Base-by-base conservation (phyloP, 2,888 invertebrate genomes). In the Torymus texanus region DNA sequence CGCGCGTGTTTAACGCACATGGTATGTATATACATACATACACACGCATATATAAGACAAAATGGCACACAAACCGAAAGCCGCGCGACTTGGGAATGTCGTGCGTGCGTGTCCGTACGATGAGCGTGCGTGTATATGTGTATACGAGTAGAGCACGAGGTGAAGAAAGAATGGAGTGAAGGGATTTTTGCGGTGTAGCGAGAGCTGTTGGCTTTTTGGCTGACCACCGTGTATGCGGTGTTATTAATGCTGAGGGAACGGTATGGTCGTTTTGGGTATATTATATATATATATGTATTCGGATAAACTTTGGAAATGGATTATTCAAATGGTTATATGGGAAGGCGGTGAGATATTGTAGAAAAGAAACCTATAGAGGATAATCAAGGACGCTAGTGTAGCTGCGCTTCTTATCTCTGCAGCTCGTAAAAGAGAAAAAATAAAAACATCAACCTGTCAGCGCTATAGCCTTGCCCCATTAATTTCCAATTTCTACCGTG, bases 51-150 rank as follows among this genome's bases (percentile, higher is more conserved):
- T 29, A 16, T 50, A 59, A 59, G 73, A 73, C 78, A 56, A 78
- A 78, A 78, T 78, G 67, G 61, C 73, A 73, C 73, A 73, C 56
- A 62, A 67, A 50, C 55, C 72, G 18, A 78, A 78, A 72, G 41
- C 41, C 41, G 41, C 41, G 41, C 41, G 2, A 29, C 29, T 29
- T 8, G 41, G 41, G 41, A 41, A 41, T 41, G 41, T 41, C 41
- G 41, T 61, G 66, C 24, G 41, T 72, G 2, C 2, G 66, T 51
- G 61, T 59, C 41, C 14, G 41, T n/a, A n/a, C 63, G 16, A 24
- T 2, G 8, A 41, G 41, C 10, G 8, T 8, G 41, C 29, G 29
- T 29, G 29, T n/a, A n/a, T n/a, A 21, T 41, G 41, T 29, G 41
- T 14, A 62, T n/a, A 41, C 1, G 67, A 51, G 66, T n/a, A 55